A percentile compares a stretch with the other conserved stretches of the same genome.
Conservation (phyloP, 2,888 invertebrate species). For the Cerceris ruficornis region DNA sequence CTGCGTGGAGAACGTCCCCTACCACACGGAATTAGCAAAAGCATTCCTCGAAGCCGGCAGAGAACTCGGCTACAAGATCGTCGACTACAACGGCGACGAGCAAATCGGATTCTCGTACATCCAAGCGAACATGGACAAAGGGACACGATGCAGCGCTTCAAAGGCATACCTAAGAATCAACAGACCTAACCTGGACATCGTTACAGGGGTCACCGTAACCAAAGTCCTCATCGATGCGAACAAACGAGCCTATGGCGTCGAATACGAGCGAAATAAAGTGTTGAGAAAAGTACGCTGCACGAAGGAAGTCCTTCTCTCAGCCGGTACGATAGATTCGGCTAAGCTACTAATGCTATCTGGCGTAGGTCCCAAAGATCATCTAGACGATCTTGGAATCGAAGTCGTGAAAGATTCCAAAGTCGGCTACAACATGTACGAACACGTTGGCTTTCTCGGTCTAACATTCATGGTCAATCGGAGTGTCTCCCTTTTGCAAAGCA, state of each 20-base stretch:
- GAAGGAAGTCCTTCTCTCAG: slow-evolving; percentile 85
- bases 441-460: slow-evolving; percentile 86
- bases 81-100: slow-evolving; percentile 81
- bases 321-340: slow-evolving; percentile 91
- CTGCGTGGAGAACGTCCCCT: slow-evolving; percentile 79
- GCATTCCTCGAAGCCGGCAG: slow-evolving; percentile 78
- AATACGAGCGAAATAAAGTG: slow-evolving; percentile 83
- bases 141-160: slow-evolving; percentile 83
- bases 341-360: slow-evolving; percentile 88
- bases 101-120: slow-evolving; percentile 83
- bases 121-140: slow-evolving; percentile 83
- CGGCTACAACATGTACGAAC: slow-evolving; percentile 87
- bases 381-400: slow-evolving; percentile 84
- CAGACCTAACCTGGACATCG: slow-evolving; percentile 75
- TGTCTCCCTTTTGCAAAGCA: slow-evolving; percentile 82
- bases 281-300: slow-evolving; percentile 83
- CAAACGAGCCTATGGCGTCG: slow-evolving; percentile 76
- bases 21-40: slow-evolving; percentile 77
- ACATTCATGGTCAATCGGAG: slow-evolving; percentile 86
- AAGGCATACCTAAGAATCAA: slow-evolving; percentile 83
- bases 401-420: slow-evolving; percentile 86
- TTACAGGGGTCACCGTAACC: slow-evolving; percentile 74
- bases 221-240: slow-evolving; percentile 71
- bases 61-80: slow-evolving; percentile 77
- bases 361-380: slow-evolving; percentile 85